Base-by-base conservation (phyloP, 2,113 vertebrate genomes). In the Strix uralensis region DNA sequence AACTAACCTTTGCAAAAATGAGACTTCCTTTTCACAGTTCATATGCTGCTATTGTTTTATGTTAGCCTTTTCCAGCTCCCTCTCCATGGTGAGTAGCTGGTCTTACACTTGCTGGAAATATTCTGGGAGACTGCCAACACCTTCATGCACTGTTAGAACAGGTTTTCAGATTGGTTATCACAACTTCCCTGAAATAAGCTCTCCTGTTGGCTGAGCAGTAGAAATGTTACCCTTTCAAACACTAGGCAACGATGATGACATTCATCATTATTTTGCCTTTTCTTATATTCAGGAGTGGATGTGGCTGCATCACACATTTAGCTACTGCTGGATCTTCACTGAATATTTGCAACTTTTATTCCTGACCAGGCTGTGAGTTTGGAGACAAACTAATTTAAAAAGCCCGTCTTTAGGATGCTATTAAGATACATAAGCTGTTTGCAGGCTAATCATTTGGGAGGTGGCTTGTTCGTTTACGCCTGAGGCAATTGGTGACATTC, bases 401-500 rank as follows among this genome's bases (percentile, higher is more conserved):
- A 20, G 2, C 1, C 7, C 17, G 17, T 63, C 18, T 86, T 88
- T 52, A 49, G 44, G 26, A 49, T 81, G n/a, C 26, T 18, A 2
- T 86, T 67, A 55, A 63, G 32, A 95, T 17, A 78, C 6, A 42
- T 51, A 80, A 92, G 10, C 29, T 93, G 9, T 32, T 94, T 93
- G 47, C 51, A 81, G 21, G 23, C 15, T 69, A 67, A 44, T 70
- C 0, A 22, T 81, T 47, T 92, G 46, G 71, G 63, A 83, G 22
- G 22, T 57, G 23, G 32, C 49, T 47, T 16, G 3, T 86, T 81
- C 20, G 1, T 90, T 92, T 92, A 67, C 0, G 59, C 92, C 4
- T 4, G 62, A 90, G 92, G 96, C 94, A 74, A 94, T 17, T 61
- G 46, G n/a, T 94, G 94, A 92, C 92, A 90, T 75, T 67, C 47